Conservation (phyloP, 2,888 invertebrate species). For the Melanchra persicariae region DNA sequence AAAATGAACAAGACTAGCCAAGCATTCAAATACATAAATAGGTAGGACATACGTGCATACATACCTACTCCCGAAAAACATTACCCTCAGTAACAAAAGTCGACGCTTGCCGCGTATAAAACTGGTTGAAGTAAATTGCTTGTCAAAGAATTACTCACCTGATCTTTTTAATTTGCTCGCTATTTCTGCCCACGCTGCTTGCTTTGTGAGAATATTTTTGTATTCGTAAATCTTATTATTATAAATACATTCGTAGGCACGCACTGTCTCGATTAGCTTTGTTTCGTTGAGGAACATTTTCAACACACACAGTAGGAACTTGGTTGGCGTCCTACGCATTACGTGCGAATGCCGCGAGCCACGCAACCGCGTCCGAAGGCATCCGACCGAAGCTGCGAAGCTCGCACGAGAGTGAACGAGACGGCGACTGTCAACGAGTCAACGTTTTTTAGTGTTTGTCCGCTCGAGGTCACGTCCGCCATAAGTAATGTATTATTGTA, state of each 20-base stretch:
- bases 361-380: neutral
- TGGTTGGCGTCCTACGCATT: neutral
- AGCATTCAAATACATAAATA: too few relatives aligned
- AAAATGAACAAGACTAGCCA: too few relatives aligned
- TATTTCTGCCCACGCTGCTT: neutral
- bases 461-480: too few relatives aligned
- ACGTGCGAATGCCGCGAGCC: neutral
- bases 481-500: too few relatives aligned
- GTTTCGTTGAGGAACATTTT: neutral
- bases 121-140: neutral
- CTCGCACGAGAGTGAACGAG: neutral
- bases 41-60: too few relatives aligned
- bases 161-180: neutral
- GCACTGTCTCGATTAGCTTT: slow-evolving; percentile 4
- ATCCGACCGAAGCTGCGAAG: too few relatives aligned
- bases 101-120: neutral
- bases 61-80: too few relatives aligned
- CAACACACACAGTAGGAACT: neutral
- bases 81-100: neutral
- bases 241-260: slow-evolving; percentile 13
- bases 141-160: neutral
- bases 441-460: too few relatives aligned
- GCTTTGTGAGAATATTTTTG: neutral
- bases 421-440: too few relatives aligned
- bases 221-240: neutral